Evolutionary conservation across 1,140 invertebrate genomes (phyloP).

Genomic region (Zaprionus africanus): DNA sequence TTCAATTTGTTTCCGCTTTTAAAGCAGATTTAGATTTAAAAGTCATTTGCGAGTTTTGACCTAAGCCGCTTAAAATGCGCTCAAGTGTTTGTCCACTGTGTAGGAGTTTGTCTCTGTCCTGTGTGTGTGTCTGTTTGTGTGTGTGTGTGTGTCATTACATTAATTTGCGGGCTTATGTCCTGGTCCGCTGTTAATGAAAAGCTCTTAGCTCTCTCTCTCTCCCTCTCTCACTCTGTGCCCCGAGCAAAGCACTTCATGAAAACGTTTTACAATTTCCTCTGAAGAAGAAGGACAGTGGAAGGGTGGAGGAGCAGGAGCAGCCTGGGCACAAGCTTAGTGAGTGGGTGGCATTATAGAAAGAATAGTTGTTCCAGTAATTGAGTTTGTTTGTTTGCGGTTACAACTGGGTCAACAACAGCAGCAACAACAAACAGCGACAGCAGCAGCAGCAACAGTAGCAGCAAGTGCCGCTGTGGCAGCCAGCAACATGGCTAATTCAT

Average conservation of each 20-base stretch:
- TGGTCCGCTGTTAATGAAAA: constrained; percentile 55
- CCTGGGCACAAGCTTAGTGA: not conserved
- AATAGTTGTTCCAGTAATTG: constrained; percentile 53
- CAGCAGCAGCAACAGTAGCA: not conserved
- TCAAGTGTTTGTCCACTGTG: constrained; percentile 38
- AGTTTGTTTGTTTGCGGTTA: constrained; percentile 52
- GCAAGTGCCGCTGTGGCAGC: constrained; percentile 4
- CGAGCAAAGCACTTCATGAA: constrained; percentile 35
- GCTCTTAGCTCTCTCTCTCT: constrained; percentile 22
- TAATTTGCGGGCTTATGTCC: constrained; percentile 65
- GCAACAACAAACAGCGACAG: constrained; percentile 1
- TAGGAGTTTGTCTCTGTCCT: constrained; percentile 6
- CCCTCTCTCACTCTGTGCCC: not conserved
- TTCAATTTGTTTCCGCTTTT: constrained; percentile 17
- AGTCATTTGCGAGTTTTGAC: constrained; percentile 71
- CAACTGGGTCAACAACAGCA: constrained; percentile 36
- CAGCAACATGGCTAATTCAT: constrained; percentile 29
- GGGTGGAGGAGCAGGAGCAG: not conserved
- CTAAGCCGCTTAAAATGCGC: constrained; percentile 70
- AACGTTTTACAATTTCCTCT: constrained; percentile 53
- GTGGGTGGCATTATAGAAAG: constrained; percentile 43
- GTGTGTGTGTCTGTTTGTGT: constrained; percentile 6
- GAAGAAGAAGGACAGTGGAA: constrained; percentile 2
- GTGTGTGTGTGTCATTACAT: constrained; percentile 55
- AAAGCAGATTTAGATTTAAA: constrained; percentile 72